Percentiles rank a stretch among this genome's conserved stretches.
Evolutionary conservation across 1,140 invertebrate species (phyloP).

Genomic region (Brachionus plicatilis): DNA sequence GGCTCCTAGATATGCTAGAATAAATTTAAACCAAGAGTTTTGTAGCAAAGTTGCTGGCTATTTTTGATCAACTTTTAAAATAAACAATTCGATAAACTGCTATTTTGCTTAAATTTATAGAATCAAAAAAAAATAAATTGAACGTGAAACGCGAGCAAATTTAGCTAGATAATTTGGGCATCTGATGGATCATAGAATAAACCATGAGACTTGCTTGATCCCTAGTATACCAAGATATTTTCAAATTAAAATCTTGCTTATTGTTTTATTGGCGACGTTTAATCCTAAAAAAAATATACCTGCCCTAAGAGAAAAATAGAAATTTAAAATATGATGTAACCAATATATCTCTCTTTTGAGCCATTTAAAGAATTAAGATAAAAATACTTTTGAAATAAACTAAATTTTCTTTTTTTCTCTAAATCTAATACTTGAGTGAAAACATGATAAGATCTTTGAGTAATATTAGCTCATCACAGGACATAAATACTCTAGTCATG

Average conservation of each 20-base stretch:
- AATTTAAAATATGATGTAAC: background rate
- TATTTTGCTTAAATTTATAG: background rate
- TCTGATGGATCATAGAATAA: background rate
- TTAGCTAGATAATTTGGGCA: background rate
- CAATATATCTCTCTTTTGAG: background rate
- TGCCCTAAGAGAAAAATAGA: background rate
- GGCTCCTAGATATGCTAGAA: background rate
- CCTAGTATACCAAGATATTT: background rate
- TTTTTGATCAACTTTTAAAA: background rate
- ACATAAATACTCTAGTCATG: background rate
- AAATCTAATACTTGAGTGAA: background rate
- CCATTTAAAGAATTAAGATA: background rate
- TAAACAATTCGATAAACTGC: background rate
- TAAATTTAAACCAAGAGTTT: background rate
- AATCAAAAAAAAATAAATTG: background rate
- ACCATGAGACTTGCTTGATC: background rate
- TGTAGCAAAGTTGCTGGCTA: background rate
- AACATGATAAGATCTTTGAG: background rate
- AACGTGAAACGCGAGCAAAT: background rate
- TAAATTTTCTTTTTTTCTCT: background rate
- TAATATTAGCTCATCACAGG: background rate
- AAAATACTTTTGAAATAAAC: background rate
- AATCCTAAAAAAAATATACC: constrained; percentile 19
- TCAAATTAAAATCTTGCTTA: background rate
- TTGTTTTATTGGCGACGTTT: background rate